phyloP scores from a whole-genome alignment of 2,113 vertebrate genomes.

The Heterochromis multidens region DNA sequence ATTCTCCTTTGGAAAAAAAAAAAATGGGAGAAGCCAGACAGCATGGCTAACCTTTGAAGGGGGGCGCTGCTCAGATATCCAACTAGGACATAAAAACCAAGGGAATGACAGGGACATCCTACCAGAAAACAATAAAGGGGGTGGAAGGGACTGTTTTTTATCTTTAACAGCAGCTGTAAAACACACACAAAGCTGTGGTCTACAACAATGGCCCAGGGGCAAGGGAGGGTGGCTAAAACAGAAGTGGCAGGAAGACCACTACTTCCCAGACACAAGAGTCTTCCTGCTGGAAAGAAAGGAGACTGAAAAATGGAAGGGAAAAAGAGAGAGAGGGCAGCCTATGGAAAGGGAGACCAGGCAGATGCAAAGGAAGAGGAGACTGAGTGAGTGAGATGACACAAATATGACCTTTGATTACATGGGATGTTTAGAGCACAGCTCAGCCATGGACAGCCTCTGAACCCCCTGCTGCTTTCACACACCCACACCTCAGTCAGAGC shows the following conservation, averaged over 20 bases:
- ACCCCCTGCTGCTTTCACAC: slow-evolving; percentile 56
- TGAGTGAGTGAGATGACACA: slow-evolving; percentile 48
- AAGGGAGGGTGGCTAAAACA: slow-evolving; percentile 61
- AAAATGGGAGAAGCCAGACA: slow-evolving; percentile 55
- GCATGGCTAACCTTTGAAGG: slow-evolving; percentile 69
- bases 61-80: slow-evolving; percentile 60
- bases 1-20: slow-evolving; percentile 56
- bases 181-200: slow-evolving; percentile 71
- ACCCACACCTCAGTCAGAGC: slow-evolving; percentile 64
- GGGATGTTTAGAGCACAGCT: slow-evolving; percentile 53
- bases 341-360: slow-evolving; percentile 30
- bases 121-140: slow-evolving; percentile 77
- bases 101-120: slow-evolving; percentile 75
- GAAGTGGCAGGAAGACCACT: slow-evolving; percentile 74
- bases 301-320: slow-evolving; percentile 35
- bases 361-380: slow-evolving; percentile 54
- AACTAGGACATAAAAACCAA: slow-evolving; percentile 73
- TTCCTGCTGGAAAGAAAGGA: slow-evolving; percentile 67
- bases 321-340: slow-evolving; percentile 32
- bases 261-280: slow-evolving; percentile 69
- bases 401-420: slow-evolving; percentile 71
- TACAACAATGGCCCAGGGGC: slow-evolving; percentile 70
- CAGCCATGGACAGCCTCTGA: slow-evolving; percentile 33
- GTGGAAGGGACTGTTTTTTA: slow-evolving; percentile 73
- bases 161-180: slow-evolving; percentile 79